phyloP scores from a whole-genome alignment of 2,113 vertebrate species.

The Gnathonemus echidnorhynchus region DNA sequence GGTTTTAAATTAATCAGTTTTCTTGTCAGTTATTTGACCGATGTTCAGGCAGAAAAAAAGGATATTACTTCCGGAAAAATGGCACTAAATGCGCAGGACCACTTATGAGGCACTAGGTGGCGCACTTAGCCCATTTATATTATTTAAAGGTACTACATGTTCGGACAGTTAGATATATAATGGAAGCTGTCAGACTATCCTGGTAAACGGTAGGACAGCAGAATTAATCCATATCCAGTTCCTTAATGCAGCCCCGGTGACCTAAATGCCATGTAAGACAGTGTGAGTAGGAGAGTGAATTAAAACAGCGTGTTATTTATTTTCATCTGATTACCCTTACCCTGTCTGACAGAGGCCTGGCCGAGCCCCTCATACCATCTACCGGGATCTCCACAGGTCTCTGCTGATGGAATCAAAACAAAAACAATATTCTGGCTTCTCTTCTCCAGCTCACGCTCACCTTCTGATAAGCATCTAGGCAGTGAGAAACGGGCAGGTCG shows the following conservation, averaged over 20 bases:
- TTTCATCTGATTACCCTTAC: slow-evolving; percentile 21
- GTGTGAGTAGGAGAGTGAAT: neutral
- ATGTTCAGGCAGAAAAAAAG: neutral
- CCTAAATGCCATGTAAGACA: neutral
- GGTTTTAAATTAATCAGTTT: neutral
- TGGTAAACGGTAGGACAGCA: neutral
- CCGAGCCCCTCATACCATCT: slow-evolving; percentile 30
- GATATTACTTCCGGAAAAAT: neutral
- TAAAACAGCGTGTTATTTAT: slow-evolving; percentile 19
- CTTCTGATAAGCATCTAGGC: slow-evolving; percentile 17
- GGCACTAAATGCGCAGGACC: neutral
- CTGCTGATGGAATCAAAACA: slow-evolving; percentile 28
- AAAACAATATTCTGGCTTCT: slow-evolving; percentile 28
- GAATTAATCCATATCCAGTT: neutral
- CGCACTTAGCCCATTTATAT: slow-evolving; percentile 10
- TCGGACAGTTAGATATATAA: neutral
- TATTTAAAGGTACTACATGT: neutral
- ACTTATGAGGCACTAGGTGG: slow-evolving; percentile 26
- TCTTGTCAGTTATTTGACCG: too few species aligned
- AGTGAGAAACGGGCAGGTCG: slow-evolving; percentile 12
- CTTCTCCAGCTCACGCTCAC: slow-evolving; percentile 5
- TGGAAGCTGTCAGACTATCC: neutral
- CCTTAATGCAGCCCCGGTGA: neutral
- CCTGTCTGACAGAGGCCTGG: slow-evolving; percentile 24
- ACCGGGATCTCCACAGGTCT: slow-evolving; percentile 22